Evolutionary conservation across 2,797 vertebrate genomes (phyloP).

Genomic region (Lacerta agilis): DNA sequence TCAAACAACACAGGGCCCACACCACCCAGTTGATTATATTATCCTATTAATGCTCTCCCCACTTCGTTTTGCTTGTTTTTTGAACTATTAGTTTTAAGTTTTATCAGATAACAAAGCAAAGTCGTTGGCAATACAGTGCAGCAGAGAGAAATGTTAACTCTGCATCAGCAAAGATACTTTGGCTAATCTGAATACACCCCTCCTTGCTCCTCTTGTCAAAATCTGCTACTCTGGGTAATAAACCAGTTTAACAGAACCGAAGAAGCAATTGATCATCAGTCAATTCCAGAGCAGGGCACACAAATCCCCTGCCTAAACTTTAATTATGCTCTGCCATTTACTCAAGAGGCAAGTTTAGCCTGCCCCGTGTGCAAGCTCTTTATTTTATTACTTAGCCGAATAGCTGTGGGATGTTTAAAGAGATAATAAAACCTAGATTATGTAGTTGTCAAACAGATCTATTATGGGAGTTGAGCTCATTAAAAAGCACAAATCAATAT

Average conservation of each 20-base stretch:
- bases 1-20: neutral
- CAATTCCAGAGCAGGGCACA: constrained; percentile 12
- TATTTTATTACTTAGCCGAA: constrained; percentile 46
- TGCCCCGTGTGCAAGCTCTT: neutral
- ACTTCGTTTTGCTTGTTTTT: neutral
- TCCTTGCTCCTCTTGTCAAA: constrained; percentile 25
- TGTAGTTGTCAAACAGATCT: constrained; percentile 53
- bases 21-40: neutral
- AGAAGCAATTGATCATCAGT: constrained; percentile 38
- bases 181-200: constrained; percentile 34
- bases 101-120: neutral
- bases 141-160: neutral
- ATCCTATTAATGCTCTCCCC: neutral
- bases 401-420: constrained; percentile 56
- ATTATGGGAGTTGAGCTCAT: constrained; percentile 55
- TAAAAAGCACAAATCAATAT: constrained; percentile 56
- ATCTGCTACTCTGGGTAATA: constrained; percentile 32
- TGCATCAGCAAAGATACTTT: constrained; percentile 1
- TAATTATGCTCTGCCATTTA: constrained; percentile 42
- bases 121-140: neutral
- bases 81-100: neutral
- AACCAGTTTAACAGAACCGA: constrained; percentile 46
- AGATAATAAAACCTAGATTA: constrained; percentile 54
- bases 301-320: constrained; percentile 40
- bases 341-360: constrained; percentile 1